Conservation (phyloP, 2,888 invertebrate genomes). For the Scelioninae gen. 1 region DNA sequence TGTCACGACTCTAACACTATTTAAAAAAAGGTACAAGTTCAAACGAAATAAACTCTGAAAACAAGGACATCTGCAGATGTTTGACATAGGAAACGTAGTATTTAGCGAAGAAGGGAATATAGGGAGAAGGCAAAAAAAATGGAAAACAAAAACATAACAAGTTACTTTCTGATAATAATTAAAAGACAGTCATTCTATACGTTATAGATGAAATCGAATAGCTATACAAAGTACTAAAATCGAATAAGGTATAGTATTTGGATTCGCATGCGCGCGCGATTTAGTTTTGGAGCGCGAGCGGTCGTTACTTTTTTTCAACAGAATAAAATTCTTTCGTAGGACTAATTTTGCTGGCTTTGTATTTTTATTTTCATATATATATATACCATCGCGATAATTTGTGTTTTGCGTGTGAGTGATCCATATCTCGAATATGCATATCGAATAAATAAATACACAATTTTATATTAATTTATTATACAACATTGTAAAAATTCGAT, state of each 20-base stretch:
- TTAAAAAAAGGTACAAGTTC: neutral
- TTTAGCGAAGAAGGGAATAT: slow-evolving; percentile 9
- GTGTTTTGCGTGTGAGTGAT: slow-evolving; percentile 57
- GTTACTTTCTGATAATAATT: slow-evolving; percentile 57
- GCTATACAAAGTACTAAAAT: slow-evolving; percentile 66
- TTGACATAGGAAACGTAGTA: slow-evolving; percentile 15
- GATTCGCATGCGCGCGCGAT: slow-evolving; percentile 31
- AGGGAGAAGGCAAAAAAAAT: slow-evolving; percentile 9
- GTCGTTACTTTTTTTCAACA: slow-evolving; percentile 23
- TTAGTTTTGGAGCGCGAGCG: slow-evolving; percentile 30
- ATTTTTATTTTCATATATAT: slow-evolving; percentile 67
- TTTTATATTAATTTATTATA: slow-evolving; percentile 84
- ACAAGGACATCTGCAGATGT: slow-evolving; percentile 10
- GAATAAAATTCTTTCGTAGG: slow-evolving; percentile 71
- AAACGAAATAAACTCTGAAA: slow-evolving; percentile 4
- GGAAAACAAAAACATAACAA: slow-evolving; percentile 62
- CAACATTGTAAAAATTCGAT: slow-evolving; percentile 83
- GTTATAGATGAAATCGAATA: slow-evolving; percentile 58
- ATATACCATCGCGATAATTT: slow-evolving; percentile 56
- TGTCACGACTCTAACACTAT: slow-evolving; percentile 27
- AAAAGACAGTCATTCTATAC: slow-evolving; percentile 62
- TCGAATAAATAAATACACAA: slow-evolving; percentile 84
- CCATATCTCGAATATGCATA: slow-evolving; percentile 73
- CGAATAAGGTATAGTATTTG: slow-evolving; percentile 36
- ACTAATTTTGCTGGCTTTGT: slow-evolving; percentile 77